phyloP scores from a whole-genome alignment of 2,797 vertebrate genomes.

The Borostomias antarcticus region DNA sequence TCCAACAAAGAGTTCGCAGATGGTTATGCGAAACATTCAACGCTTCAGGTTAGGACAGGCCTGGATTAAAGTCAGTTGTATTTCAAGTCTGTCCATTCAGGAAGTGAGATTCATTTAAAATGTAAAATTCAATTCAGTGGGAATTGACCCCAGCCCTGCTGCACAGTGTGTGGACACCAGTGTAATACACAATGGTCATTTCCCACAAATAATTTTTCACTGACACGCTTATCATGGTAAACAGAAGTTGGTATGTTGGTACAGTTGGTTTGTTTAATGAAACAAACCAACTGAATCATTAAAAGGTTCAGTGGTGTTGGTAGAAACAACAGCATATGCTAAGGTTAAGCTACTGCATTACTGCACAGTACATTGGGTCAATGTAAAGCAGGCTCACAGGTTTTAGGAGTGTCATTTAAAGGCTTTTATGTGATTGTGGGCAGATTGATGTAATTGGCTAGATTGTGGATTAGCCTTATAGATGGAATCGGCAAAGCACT shows the following conservation, averaged over 20 bases:
- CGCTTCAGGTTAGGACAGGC: no score
- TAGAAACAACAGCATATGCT: background rate
- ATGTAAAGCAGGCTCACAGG: background rate
- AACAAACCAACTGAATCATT: conserved; percentile 8
- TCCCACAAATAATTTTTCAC: background rate
- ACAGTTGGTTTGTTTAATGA: background rate
- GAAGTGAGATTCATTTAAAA: background rate
- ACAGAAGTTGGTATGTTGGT: conserved; percentile 1
- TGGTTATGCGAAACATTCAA: no score
- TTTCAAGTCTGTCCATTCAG: no score
- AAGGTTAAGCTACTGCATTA: background rate
- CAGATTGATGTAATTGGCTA: no score
- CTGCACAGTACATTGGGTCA: background rate
- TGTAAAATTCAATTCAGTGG: no score
- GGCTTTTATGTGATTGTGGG: background rate
- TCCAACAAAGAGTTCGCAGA: no score
- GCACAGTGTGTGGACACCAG: background rate
- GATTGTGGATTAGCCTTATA: no score
- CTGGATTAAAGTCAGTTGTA: no score
- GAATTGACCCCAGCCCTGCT: no score
- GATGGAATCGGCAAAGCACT: no score
- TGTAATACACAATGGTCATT: background rate
- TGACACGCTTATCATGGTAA: background rate
- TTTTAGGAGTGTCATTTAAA: background rate
- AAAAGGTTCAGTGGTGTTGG: background rate